phyloP scores from a whole-genome alignment of 2,888 invertebrate genomes.

The Tiliacea aurago region DNA sequence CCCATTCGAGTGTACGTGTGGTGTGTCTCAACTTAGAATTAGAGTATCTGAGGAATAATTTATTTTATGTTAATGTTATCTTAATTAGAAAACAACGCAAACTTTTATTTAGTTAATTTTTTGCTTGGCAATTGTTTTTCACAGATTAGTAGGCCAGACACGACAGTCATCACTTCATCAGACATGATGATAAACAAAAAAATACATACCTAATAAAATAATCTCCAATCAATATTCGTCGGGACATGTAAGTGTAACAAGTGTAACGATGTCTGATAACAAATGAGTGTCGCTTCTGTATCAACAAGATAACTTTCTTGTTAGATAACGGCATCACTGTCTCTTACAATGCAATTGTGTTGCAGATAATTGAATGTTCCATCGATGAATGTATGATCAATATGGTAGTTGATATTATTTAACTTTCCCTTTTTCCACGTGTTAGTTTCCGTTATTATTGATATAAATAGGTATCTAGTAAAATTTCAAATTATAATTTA shows the following conservation, averaged over 20 bases:
- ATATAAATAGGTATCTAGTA: background rate
- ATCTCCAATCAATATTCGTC: slow-evolving; percentile 45
- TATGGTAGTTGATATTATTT: background rate
- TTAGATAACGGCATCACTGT: slow-evolving; percentile 62
- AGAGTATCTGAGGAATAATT: slow-evolving; percentile 40
- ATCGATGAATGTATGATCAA: slow-evolving; percentile 24
- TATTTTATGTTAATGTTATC: slow-evolving; percentile 26
- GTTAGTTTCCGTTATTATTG: background rate
- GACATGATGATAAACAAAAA: slow-evolving; percentile 36
- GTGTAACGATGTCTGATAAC: slow-evolving; percentile 68
- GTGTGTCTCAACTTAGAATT: slow-evolving; percentile 37
- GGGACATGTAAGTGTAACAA: slow-evolving; percentile 53
- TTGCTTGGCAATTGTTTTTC: slow-evolving; percentile 7
- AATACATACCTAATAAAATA: slow-evolving; percentile 17
- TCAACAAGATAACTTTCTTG: slow-evolving; percentile 48
- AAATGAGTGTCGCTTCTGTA: slow-evolving; percentile 54
- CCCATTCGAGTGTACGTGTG: slow-evolving; percentile 55
- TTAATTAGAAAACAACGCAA: slow-evolving; percentile 18
- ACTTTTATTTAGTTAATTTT: background rate
- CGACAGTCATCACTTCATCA: background rate
- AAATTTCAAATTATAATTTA: background rate
- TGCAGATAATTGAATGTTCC: slow-evolving; percentile 26
- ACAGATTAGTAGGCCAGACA: slow-evolving; percentile 33
- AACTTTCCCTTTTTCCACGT: background rate
- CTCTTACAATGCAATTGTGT: slow-evolving; percentile 51